These are phyloP conservation scores for Allacma fusca DNA, from an alignment of 2,888 invertebrate species.

Conservation along the genomic window DNA sequence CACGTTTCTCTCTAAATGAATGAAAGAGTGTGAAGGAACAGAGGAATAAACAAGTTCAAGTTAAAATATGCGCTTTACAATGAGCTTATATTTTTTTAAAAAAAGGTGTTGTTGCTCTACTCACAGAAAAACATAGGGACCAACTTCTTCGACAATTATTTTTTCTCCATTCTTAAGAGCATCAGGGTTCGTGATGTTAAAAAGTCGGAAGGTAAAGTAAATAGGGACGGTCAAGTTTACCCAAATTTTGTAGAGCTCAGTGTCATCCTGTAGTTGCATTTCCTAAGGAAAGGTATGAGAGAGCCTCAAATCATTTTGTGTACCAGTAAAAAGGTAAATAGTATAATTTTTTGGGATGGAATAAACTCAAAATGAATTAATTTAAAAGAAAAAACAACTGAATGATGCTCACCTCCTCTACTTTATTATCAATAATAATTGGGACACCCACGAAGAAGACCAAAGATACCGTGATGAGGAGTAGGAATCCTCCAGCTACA, in stretches of 20 bases:
- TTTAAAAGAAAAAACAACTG: too few species aligned
- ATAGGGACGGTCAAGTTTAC: too few species aligned
- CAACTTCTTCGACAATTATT: constrained; percentile 33
- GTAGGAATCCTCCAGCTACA: background rate
- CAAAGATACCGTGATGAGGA: background rate
- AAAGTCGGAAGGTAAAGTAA: too few species aligned
- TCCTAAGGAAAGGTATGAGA: too few species aligned
- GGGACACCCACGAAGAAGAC: constrained; percentile 24
- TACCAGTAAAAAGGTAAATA: too few species aligned
- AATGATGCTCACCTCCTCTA: constrained; percentile 16
- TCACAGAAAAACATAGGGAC: constrained; percentile 45
- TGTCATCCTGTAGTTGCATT: too few species aligned
- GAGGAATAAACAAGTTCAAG: background rate
- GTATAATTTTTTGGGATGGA: too few species aligned
- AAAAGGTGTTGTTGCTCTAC: background rate
- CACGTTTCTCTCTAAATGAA: constrained; percentile 27
- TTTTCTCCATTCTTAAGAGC: constrained; percentile 6
- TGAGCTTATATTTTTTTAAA: background rate
- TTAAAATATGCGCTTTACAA: background rate
- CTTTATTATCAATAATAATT: constrained; percentile 15
- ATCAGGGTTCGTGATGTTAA: constrained; percentile 2
- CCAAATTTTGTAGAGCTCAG: too few species aligned
- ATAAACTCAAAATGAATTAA: too few species aligned
- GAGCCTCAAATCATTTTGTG: too few species aligned
- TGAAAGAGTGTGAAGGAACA: background rate